phyloP scores from a whole-genome alignment of 2,797 vertebrate genomes.

The Anguilla pacifica region DNA sequence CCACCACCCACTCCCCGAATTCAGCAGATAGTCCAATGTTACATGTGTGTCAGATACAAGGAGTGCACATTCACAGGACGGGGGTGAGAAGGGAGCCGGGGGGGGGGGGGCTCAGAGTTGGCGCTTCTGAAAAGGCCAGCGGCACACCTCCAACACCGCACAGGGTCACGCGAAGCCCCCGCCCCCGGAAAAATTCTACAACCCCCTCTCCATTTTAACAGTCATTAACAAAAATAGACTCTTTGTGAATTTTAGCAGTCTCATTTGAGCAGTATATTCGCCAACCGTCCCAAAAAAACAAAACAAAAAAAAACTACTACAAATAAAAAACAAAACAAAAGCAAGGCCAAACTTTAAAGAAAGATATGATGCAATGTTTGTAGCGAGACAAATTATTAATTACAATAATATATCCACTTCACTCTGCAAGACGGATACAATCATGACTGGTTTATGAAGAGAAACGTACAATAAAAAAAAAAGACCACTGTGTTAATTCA shows the following conservation, averaged over 20 bases:
- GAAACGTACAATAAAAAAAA: slow-evolving; percentile 82
- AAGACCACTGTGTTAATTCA: slow-evolving; percentile 86
- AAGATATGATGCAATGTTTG: slow-evolving; percentile 71
- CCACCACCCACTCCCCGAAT: neutral
- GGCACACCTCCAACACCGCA: slow-evolving; percentile 56
- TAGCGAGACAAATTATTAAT: slow-evolving; percentile 50
- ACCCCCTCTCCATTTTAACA: slow-evolving; percentile 44
- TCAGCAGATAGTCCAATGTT: slow-evolving; percentile 59
- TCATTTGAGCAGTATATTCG: slow-evolving; percentile 64
- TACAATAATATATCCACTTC: slow-evolving; percentile 58
- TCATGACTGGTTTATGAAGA: slow-evolving; percentile 67
- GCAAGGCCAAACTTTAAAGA: slow-evolving; percentile 65
- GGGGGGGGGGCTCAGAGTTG: slow-evolving; percentile 53
- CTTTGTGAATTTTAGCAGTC: slow-evolving; percentile 51
- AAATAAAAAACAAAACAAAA: slow-evolving; percentile 69
- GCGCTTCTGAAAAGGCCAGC: slow-evolving; percentile 48
- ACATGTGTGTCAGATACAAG: slow-evolving; percentile 64
- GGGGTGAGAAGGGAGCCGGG: slow-evolving; percentile 63
- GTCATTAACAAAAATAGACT: slow-evolving; percentile 31
- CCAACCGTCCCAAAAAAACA: slow-evolving; percentile 29
- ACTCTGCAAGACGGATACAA: slow-evolving; percentile 72
- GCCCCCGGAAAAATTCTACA: slow-evolving; percentile 54
- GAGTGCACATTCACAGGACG: slow-evolving; percentile 53
- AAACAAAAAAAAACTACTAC: slow-evolving; percentile 51
- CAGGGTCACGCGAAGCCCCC: slow-evolving; percentile 39